These are phyloP conservation scores for Auanema sp. DNA, from an alignment of 2,888 invertebrate species.

Conservation along the genomic window DNA sequence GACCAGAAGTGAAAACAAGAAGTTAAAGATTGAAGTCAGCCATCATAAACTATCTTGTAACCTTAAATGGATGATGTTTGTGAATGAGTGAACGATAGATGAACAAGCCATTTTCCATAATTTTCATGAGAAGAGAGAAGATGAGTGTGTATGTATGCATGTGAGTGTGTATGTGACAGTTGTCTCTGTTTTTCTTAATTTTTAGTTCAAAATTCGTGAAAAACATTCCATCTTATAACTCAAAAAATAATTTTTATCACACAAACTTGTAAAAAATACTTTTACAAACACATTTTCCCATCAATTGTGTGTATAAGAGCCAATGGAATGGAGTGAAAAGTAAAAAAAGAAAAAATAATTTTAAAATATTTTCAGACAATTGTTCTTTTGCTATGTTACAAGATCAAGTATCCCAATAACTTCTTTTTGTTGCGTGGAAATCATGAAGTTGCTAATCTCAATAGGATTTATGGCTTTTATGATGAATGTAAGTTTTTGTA, in stretches of 20 bases:
- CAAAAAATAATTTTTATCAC: neutral
- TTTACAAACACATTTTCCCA: neutral
- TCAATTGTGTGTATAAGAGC: neutral
- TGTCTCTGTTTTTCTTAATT: neutral
- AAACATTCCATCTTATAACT: neutral
- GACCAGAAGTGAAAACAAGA: too few species aligned
- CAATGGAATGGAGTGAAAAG: conserved; percentile 3
- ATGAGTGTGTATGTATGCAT: neutral
- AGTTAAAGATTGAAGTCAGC: too few species aligned
- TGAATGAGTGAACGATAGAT: neutral
- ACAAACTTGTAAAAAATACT: neutral
- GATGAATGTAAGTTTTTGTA: conserved; percentile 56
- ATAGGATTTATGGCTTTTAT: conserved; percentile 62
- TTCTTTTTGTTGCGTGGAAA: conserved; percentile 62
- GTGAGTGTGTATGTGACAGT: neutral
- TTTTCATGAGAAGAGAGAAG: neutral
- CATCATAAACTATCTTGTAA: neutral
- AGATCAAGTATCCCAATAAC: conserved; percentile 62
- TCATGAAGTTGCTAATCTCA: conserved; percentile 60
- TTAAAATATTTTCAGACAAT: conserved; percentile 55
- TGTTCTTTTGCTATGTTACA: conserved; percentile 60
- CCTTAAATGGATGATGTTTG: neutral
- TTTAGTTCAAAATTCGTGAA: neutral
- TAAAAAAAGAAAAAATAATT: neutral
- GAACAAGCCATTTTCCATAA: conserved; percentile 1